Evolutionary conservation across 2,888 invertebrate genomes (phyloP).

Genomic region (Notodonta dromedarius): DNA sequence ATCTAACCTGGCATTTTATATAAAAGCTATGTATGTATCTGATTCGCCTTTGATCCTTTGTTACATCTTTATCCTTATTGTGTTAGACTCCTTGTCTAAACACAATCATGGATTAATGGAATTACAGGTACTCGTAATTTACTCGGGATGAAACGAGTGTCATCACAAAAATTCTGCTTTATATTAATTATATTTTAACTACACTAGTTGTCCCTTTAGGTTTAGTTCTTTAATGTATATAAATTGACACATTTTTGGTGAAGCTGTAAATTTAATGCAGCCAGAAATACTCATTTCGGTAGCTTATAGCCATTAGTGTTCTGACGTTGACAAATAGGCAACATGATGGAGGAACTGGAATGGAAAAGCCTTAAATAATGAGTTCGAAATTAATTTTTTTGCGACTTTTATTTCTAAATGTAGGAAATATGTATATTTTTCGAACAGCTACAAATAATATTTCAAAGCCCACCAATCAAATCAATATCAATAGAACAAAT

Average conservation of each 20-base stretch:
- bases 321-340: too few relatives aligned
- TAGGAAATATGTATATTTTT: background rate
- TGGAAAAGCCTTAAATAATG: too few relatives aligned
- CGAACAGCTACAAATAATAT: slow-evolving; percentile 35
- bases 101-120: slow-evolving; percentile 15
- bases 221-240: too few relatives aligned
- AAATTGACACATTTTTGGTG: too few relatives aligned
- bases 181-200: background rate
- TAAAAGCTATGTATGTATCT: slow-evolving; percentile 2
- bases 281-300: too few relatives aligned
- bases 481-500: slow-evolving; percentile 48
- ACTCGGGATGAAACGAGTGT: background rate
- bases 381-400: background rate
- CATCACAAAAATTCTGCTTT: slow-evolving; percentile 4
- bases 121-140: slow-evolving; percentile 10
- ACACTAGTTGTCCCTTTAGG: background rate
- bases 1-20: background rate
- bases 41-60: slow-evolving; percentile 11
- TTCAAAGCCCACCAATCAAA: slow-evolving; percentile 47
- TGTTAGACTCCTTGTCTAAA: slow-evolving; percentile 5
- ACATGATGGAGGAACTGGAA: too few relatives aligned
- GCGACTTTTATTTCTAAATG: background rate
- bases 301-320: too few relatives aligned
- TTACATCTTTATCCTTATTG: slow-evolving; percentile 10
- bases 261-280: too few relatives aligned